Evolutionary conservation across 2,888 invertebrate species (phyloP).

Genomic region (Nymphalis urticae): DNA sequence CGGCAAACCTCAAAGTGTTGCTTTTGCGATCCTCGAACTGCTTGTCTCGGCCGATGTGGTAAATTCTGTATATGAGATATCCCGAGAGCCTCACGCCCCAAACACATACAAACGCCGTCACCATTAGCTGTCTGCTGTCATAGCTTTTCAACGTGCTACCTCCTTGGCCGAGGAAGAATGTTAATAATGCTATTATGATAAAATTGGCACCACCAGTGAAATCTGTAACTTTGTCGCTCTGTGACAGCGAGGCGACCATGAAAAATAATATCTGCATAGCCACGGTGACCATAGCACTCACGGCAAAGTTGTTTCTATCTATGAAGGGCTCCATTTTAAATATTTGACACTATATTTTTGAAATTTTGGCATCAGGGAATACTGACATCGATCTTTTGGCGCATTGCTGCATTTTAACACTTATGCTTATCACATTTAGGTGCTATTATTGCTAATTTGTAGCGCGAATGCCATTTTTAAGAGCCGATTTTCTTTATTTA

Average conservation of each 20-base stretch:
- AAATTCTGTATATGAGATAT: slow-evolving; percentile 93
- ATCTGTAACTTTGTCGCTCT: slow-evolving; percentile 95
- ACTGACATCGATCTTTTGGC: slow-evolving; percentile 58
- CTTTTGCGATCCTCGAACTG: slow-evolving; percentile 94
- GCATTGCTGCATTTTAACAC: slow-evolving; percentile 67
- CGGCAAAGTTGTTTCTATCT: slow-evolving; percentile 92
- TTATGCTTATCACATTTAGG: slow-evolving; percentile 40
- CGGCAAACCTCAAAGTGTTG: slow-evolving; percentile 93
- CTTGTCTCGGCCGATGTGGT: slow-evolving; percentile 94
- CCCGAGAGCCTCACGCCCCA: slow-evolving; percentile 94
- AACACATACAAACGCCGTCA: slow-evolving; percentile 91
- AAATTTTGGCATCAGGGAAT: slow-evolving; percentile 61
- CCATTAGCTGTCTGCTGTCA: slow-evolving; percentile 94
- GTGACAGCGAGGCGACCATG: slow-evolving; percentile 90
- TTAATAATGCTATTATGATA: slow-evolving; percentile 92
- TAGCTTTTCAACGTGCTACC: slow-evolving; percentile 87
- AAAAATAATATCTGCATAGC: slow-evolving; percentile 94
- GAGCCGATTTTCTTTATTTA: slow-evolving; percentile 35
- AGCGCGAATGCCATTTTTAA: slow-evolving; percentile 33
- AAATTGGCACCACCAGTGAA: slow-evolving; percentile 97
- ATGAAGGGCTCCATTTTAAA: slow-evolving; percentile 86
- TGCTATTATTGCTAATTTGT: slow-evolving; percentile 29
- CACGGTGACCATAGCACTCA: slow-evolving; percentile 92
- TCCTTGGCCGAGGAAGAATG: slow-evolving; percentile 92
- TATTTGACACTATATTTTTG: slow-evolving; percentile 58